Evolutionary conservation across 1,140 invertebrate species (phyloP), one percentile per base, ranked within the genome.

Genomic region (Glossosoma conforme): DNA sequence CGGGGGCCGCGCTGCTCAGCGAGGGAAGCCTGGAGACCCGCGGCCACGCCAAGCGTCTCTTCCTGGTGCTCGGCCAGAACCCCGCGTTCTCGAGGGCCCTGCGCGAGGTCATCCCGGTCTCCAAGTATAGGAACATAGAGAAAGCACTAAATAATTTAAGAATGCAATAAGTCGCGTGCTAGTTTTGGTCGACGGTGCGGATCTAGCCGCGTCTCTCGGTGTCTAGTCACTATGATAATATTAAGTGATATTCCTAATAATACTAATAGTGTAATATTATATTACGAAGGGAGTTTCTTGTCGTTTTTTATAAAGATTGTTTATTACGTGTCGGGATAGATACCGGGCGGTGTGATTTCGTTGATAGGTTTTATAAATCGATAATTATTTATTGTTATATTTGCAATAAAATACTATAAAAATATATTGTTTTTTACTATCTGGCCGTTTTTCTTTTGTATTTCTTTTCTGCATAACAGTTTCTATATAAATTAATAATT

Each of bases 21-120:
- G 94, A 97, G 66, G 87, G 89, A 10, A 90, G 85, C 64, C 77
- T 90, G 14, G 89, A 93, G 54, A 89, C 92, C 0, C 83, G 94
- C 77, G 76, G 66, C 67, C 83, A 79, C 66, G 84, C 84, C 1
- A 78, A 84, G 30, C 77, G 78, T 42, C 74, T 88, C 11, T 82
- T 85, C 54, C 69, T 76, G 9, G 63, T 73, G 0, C 64, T 88
- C 8, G 77, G 83, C 44, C 66, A 77, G 8, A 81, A 88, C 65
- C 60, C 65, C 1, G 72, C 77, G 13, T 87, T 87, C 63, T 77
- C 82, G 44, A 77, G 76, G 43, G 67, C 83, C 58, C 63, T 88
- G 2, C 70, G 78, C 42, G 83, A 86, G 55, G 75, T 85, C 37
- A 76, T 87, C 62, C 77, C 80, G 9, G 67, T 76, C 1, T 78